These are phyloP conservation scores for Andrena marginata DNA, from an alignment of 2,888 invertebrate species.

Conservation along the genomic window DNA sequence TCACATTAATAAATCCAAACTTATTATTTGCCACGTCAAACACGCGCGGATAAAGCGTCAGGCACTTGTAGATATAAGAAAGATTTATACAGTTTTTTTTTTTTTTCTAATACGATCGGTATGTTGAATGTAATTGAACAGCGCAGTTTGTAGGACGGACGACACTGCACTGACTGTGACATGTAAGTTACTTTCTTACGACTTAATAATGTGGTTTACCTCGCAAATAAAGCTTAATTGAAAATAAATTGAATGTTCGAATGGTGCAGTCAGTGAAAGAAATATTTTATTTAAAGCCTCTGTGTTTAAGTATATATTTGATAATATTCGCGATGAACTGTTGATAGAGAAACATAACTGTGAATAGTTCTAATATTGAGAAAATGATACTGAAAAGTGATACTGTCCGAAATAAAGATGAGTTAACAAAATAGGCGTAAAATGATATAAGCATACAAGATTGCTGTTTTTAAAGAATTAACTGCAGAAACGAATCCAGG, in stretches of 20 bases:
- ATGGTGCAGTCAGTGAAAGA: background rate
- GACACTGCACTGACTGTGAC: conserved; percentile 26
- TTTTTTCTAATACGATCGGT: background rate
- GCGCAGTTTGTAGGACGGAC: conserved; percentile 47
- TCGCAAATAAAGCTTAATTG: background rate
- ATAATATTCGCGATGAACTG: background rate
- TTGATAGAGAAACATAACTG: conserved; percentile 9
- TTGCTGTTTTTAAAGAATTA: background rate
- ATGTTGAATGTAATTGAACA: conserved; percentile 29
- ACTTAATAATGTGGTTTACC: background rate
- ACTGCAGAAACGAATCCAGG: background rate
- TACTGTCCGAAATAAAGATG: background rate
- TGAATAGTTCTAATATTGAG: conserved; percentile 1
- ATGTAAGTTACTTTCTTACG: background rate
- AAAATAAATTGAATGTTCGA: conserved; percentile 2
- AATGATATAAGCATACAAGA: conserved; percentile 12
- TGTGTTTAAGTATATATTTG: background rate
- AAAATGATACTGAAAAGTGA: background rate
- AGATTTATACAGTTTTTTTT: conserved; percentile 39
- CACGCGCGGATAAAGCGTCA: conserved; percentile 73
- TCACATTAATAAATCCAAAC: conserved; percentile 48
- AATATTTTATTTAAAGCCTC: conserved; percentile 3
- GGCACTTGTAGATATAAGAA: conserved; percentile 70
- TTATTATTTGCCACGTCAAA: conserved; percentile 67
- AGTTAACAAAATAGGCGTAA: background rate